phyloP scores from a whole-genome alignment of 2,113 vertebrate genomes.

The Geococcyx californianus region DNA sequence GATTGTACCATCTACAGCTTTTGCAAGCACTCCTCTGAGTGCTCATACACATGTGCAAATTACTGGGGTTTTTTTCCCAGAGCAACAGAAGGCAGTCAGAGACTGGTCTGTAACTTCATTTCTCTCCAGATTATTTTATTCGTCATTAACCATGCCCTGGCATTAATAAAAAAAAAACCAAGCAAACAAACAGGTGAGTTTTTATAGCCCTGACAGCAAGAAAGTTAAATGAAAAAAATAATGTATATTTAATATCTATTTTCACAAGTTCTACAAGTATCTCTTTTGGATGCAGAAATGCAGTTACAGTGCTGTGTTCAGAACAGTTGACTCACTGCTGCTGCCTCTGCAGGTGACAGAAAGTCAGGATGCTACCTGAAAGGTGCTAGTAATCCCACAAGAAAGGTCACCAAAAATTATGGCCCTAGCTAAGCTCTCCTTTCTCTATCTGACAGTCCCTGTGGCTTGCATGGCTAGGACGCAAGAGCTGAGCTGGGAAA shows the following conservation, averaged over 20 bases:
- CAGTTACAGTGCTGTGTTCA: accelerated
- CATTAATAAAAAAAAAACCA: neutral
- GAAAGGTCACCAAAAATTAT: neutral
- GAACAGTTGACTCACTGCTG: neutral
- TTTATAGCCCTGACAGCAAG: constrained; percentile 34
- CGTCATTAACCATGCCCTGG: accelerated
- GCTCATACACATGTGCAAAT: neutral
- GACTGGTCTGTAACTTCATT: neutral
- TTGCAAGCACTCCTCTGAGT: constrained; percentile 15
- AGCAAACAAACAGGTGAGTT: no score
- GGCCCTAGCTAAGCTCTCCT: neutral
- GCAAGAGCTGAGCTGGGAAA: neutral
- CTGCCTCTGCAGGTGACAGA: neutral
- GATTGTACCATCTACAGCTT: constrained; percentile 18
- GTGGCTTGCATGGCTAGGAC: neutral
- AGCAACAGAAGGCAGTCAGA: neutral
- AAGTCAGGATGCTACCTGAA: neutral
- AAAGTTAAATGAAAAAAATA: constrained; percentile 1
- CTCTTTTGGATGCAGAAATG: neutral
- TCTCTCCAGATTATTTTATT: constrained; percentile 21
- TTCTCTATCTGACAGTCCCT: neutral
- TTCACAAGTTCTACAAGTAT: constrained; percentile 9
- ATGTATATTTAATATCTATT: constrained; percentile 18
- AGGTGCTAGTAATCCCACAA: neutral
- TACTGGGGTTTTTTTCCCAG: neutral